These are phyloP conservation scores for Lutjanus campechanus DNA, from an alignment of 2,797 vertebrate species.

Conservation along the genomic window DNA sequence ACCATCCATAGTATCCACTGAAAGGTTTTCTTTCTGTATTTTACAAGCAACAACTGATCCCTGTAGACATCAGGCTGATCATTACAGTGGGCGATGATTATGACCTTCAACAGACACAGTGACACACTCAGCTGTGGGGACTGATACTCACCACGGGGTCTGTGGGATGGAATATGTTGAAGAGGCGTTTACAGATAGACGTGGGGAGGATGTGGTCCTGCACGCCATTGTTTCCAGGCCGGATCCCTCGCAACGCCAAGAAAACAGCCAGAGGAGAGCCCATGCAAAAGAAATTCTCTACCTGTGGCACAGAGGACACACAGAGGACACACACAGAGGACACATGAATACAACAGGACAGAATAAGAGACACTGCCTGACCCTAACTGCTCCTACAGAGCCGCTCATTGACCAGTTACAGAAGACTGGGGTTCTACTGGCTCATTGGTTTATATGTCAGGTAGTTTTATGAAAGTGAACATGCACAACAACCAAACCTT, in stretches of 20 bases:
- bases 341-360: neutral
- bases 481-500: neutral
- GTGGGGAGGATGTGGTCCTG: constrained; percentile 95
- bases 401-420: neutral
- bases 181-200: constrained; percentile 92
- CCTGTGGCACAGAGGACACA: constrained; percentile 78
- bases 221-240: constrained; percentile 88
- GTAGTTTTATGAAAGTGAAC: neutral
- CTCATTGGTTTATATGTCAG: neutral
- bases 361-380: neutral
- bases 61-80: neutral
- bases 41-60: neutral
- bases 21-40: neutral
- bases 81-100: neutral
- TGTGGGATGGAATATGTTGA: constrained; percentile 97
- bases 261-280: constrained; percentile 96
- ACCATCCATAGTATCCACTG: neutral
- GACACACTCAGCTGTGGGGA: neutral
- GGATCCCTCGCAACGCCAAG: constrained; percentile 92
- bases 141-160: constrained; percentile 93
- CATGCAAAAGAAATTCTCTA: constrained; percentile 99
- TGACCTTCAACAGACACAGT: neutral
- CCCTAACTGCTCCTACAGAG: neutral
- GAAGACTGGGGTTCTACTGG: too few relatives aligned
- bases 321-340: too few relatives aligned